Evolutionary conservation across 2,113 vertebrate genomes (phyloP).

Genomic region (Mionectes macconnelli): DNA sequence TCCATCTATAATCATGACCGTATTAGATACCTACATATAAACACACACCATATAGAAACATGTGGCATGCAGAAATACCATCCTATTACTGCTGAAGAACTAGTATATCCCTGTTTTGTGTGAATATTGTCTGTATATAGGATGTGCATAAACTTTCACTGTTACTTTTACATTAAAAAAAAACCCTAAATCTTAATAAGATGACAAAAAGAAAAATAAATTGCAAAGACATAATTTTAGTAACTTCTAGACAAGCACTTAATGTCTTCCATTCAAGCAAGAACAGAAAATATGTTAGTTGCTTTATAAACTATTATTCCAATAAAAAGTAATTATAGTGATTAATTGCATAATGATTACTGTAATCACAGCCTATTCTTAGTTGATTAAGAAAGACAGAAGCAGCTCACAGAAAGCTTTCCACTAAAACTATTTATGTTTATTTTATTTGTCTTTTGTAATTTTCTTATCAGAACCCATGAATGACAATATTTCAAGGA

Average conservation of each 20-base stretch:
- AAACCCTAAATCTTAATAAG: not conserved
- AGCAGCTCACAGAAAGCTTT: conserved; percentile 48
- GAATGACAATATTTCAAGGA: not conserved
- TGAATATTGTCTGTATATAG: not conserved
- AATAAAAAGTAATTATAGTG: conserved; percentile 75
- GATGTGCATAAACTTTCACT: not conserved
- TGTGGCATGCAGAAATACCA: not conserved
- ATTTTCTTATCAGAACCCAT: conserved; percentile 11
- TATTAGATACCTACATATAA: not conserved
- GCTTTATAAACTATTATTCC: conserved; percentile 68
- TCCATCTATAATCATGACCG: rapidly evolving
- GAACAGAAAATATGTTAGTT: conserved; percentile 64
- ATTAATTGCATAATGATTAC: conserved; percentile 76
- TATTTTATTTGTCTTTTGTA: conserved; percentile 48
- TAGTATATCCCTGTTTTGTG: not conserved
- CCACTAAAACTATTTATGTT: conserved; percentile 45
- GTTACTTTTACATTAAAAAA: not conserved
- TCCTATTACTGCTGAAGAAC: not conserved
- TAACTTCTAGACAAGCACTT: conserved; percentile 63
- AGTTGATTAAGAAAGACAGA: conserved; percentile 75
- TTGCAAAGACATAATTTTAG: conserved; percentile 53
- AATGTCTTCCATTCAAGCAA: conserved; percentile 62
- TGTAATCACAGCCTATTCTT: conserved; percentile 73
- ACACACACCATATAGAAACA: not conserved
- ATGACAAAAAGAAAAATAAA: conserved; percentile 36